phyloP scores from a whole-genome alignment of 2,113 vertebrate genomes.

The Irena cyanogastra region DNA sequence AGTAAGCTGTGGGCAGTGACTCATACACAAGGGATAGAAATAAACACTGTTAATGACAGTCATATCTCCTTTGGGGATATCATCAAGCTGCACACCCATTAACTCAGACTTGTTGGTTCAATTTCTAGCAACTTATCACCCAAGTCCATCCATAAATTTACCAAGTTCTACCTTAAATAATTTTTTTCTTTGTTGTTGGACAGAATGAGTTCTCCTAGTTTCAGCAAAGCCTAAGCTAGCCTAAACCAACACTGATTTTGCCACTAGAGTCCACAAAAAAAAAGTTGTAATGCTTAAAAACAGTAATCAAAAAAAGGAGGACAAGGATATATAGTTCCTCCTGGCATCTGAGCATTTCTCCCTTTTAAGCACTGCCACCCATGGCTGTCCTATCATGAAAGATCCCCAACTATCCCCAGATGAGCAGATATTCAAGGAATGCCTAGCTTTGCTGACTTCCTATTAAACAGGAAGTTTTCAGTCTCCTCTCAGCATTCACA shows the following conservation, averaged over 20 bases:
- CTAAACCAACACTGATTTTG: not conserved
- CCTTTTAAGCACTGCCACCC: not conserved
- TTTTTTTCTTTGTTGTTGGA: not conserved
- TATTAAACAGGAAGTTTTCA: not conserved
- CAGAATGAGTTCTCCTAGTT: not conserved
- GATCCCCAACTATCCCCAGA: not conserved
- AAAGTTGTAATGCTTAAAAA: not conserved
- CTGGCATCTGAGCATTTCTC: not conserved
- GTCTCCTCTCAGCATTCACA: not conserved
- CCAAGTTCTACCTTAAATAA: not conserved
- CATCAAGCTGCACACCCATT: not conserved
- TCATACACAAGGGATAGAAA: not conserved
- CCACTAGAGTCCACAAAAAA: not conserved
- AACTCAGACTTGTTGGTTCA: not conserved
- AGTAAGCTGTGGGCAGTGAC: not conserved
- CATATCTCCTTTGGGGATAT: not conserved
- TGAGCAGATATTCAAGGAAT: not conserved
- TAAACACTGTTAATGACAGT: not conserved
- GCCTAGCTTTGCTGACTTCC: not conserved
- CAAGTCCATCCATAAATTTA: not conserved
- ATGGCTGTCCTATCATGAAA: not conserved
- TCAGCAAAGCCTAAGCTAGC: not conserved
- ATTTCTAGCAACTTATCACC: not conserved
- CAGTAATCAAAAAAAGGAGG: not conserved
- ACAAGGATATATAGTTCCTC: not conserved